Percentiles rank a stretch among this genome's conserved stretches.
Evolutionary conservation across 1,140 invertebrate genomes (phyloP).

Genomic region (Oscheius sp.): DNA sequence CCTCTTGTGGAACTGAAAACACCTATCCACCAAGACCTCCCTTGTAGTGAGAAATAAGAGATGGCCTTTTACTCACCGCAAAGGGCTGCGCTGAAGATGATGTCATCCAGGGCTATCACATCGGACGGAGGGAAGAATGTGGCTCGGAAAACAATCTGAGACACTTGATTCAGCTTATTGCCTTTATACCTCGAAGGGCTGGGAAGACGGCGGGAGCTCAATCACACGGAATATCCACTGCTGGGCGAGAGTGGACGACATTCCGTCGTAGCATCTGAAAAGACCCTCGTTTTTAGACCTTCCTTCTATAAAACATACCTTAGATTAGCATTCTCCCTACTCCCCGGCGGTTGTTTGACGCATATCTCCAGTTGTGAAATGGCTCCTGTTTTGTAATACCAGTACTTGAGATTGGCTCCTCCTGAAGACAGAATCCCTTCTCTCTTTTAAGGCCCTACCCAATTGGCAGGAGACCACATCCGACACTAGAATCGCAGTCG

Average conservation of each 20-base stretch:
- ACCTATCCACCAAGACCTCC: neutral
- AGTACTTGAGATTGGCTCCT: constrained; percentile 35
- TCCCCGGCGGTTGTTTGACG: constrained; percentile 40
- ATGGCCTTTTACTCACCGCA: constrained; percentile 24
- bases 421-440: no score
- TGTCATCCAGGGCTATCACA: constrained; percentile 39
- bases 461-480: constrained; percentile 38
- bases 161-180: neutral
- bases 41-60: neutral
- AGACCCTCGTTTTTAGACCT: neutral
- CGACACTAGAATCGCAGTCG: constrained; percentile 27
- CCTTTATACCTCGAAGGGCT: constrained; percentile 36
- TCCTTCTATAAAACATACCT: neutral
- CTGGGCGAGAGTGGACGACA: constrained; percentile 27
- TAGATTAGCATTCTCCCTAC: constrained; percentile 21
- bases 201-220: constrained; percentile 38
- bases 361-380: constrained; percentile 33
- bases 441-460: neutral
- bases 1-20: constrained; percentile 14
- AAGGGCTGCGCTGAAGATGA: constrained; percentile 31
- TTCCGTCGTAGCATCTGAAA: constrained; percentile 39
- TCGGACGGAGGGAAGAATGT: constrained; percentile 33
- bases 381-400: constrained; percentile 40
- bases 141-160: constrained; percentile 33
- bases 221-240: constrained; percentile 39